Conservation (phyloP, 2,797 vertebrate species). For the Poecilia wingei region DNA sequence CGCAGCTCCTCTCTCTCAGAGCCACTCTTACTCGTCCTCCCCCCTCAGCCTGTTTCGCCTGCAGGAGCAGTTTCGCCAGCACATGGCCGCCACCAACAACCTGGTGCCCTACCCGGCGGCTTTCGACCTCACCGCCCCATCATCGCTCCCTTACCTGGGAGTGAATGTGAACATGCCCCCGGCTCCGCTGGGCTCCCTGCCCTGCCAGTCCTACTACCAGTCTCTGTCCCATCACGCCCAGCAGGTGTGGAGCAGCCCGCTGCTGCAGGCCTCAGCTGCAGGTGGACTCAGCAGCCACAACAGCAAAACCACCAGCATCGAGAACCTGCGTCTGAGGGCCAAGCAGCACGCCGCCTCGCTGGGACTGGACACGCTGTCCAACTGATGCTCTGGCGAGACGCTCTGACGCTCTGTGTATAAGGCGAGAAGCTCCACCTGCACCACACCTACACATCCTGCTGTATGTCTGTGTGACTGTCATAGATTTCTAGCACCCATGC, state of each 20-base stretch:
- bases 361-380: slow-evolving; percentile 94
- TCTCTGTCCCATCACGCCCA: slow-evolving; percentile 93
- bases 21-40: slow-evolving; percentile 94
- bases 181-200: slow-evolving; percentile 89
- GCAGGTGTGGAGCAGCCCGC: slow-evolving; percentile 94
- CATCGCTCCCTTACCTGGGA: slow-evolving; percentile 93
- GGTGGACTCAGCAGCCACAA: slow-evolving; percentile 86
- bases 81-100: slow-evolving; percentile 98
- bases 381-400: slow-evolving; percentile 78
- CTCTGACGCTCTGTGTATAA: slow-evolving; percentile 5
- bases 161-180: slow-evolving; percentile 96
- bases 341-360: slow-evolving; percentile 97
- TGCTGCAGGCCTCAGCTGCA: slow-evolving; percentile 87
- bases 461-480: slow-evolving; percentile 31
- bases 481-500: not conserved
- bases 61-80: slow-evolving; percentile 98
- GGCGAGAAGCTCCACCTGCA: slow-evolving; percentile 20
- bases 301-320: slow-evolving; percentile 99
- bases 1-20: slow-evolving; percentile 79
- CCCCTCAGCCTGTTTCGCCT: slow-evolving; percentile 97
- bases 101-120: slow-evolving; percentile 93
- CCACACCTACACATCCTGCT: slow-evolving; percentile 28
- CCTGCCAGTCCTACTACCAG: slow-evolving; percentile 98
- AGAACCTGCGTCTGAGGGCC: slow-evolving; percentile 94
- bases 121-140: slow-evolving; percentile 90